Evolutionary conservation across 30 jellyfish, hydroid and myxozoan species (phyloP).

Genomic region (Aurelia sp.): DNA sequence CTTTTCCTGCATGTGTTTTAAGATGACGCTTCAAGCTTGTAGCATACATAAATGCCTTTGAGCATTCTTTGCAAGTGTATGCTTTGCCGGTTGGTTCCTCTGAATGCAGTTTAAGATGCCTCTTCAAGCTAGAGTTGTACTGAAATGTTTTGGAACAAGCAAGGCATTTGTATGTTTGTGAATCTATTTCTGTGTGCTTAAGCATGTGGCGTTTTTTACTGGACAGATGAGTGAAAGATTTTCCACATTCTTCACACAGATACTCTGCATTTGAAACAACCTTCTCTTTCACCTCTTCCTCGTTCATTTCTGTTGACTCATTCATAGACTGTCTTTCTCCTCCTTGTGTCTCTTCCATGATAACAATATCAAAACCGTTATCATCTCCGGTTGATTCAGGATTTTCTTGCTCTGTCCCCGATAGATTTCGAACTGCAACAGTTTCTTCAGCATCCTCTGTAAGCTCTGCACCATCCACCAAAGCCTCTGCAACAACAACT

Average conservation of each 20-base stretch:
- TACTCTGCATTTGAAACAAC: background rate
- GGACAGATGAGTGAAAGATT: conserved; percentile 63
- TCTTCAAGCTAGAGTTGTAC: conserved; percentile 72
- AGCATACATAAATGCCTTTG: conserved; percentile 70
- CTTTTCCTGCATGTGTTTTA: conserved; percentile 62
- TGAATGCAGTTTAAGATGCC: conserved; percentile 71
- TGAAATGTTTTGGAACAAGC: conserved; percentile 73
- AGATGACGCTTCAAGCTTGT: conserved; percentile 77
- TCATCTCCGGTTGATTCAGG: too few relatives aligned
- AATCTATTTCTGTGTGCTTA: conserved; percentile 47
- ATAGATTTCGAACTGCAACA: too few relatives aligned
- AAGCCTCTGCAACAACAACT: too few relatives aligned
- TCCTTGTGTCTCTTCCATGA: too few relatives aligned
- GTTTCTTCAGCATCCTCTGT: too few relatives aligned
- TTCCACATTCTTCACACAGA: conserved; percentile 67
- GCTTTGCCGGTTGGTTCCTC: conserved; percentile 70
- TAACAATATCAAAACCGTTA: too few relatives aligned
- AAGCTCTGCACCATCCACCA: too few relatives aligned
- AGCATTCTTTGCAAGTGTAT: conserved; percentile 69
- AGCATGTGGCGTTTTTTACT: conserved; percentile 77
- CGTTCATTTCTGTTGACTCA: too few relatives aligned
- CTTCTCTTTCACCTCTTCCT: too few relatives aligned
- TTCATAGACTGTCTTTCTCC: too few relatives aligned
- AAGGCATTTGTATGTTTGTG: conserved; percentile 57
- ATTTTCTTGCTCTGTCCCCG: too few relatives aligned